Evolutionary conservation across 2,797 vertebrate genomes (phyloP).

Genomic region (Smutsia temminckii): DNA sequence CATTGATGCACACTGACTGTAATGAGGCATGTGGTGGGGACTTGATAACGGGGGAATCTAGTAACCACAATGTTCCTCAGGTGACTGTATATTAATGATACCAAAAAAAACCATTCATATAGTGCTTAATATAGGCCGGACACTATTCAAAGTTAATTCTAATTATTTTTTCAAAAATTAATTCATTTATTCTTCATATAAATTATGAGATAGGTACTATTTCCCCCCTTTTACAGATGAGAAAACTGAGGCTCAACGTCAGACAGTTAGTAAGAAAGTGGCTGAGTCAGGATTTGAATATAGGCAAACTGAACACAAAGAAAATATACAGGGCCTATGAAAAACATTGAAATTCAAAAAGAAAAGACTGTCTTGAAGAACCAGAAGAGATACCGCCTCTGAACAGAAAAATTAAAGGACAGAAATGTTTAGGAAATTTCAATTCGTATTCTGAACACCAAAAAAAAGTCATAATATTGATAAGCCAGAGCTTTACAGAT

Average conservation of each 20-base stretch:
- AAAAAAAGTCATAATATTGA: not conserved
- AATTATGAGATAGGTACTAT: not conserved
- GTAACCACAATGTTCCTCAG: too few species aligned
- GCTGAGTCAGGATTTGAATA: not conserved
- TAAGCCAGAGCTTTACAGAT: not conserved
- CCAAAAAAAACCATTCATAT: not conserved
- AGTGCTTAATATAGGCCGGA: not conserved
- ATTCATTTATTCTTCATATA: not conserved
- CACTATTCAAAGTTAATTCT: not conserved
- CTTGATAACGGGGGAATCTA: too few species aligned
- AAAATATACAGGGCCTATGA: not conserved
- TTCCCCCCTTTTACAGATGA: not conserved
- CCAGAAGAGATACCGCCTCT: not conserved
- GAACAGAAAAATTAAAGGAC: slow-evolving; percentile 11
- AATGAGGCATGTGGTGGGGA: too few species aligned
- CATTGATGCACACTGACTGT: too few species aligned
- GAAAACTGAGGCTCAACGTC: not conserved
- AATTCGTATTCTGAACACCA: not conserved
- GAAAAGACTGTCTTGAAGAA: not conserved
- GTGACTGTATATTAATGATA: too few species aligned
- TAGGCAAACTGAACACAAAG: not conserved
- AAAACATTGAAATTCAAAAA: slow-evolving; percentile 5
- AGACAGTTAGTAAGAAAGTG: not conserved
- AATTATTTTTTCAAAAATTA: slow-evolving; percentile 1
- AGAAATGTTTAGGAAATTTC: slow-evolving; percentile 13